phyloP scores from a whole-genome alignment of 2,113 vertebrate genomes.

The Pyrgilauda ruficollis region DNA sequence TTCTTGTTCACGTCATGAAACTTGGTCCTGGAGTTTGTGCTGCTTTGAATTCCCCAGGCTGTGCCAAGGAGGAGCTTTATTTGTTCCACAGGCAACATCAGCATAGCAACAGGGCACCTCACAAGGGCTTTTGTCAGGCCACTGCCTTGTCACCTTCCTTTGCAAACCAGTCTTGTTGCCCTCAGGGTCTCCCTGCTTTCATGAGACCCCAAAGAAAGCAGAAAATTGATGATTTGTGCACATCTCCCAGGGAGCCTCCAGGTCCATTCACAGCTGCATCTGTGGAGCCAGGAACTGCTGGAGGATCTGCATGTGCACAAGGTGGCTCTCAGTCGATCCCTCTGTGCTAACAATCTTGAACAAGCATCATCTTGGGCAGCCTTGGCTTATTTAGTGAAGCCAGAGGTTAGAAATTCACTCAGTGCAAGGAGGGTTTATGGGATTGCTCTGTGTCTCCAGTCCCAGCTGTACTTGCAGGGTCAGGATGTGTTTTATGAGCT shows the following conservation, averaged over 20 bases:
- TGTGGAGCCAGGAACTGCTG: neutral
- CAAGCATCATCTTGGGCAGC: neutral
- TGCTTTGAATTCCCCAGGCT: neutral
- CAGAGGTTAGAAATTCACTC: neutral
- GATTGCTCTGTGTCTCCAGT: neutral
- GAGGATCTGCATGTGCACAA: neutral
- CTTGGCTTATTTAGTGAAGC: neutral
- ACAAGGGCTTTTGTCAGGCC: neutral
- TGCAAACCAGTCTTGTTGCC: neutral
- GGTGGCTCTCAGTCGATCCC: neutral
- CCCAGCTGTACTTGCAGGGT: neutral
- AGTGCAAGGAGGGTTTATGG: neutral
- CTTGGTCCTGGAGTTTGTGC: neutral
- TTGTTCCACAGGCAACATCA: neutral
- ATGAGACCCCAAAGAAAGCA: neutral
- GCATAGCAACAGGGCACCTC: neutral
- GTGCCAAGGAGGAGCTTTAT: neutral
- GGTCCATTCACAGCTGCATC: rapidly evolving
- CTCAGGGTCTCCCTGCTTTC: neutral
- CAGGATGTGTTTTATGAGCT: neutral
- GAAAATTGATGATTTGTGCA: neutral
- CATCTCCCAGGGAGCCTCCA: neutral
- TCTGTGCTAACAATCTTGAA: neutral
- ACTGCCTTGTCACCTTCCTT: neutral
- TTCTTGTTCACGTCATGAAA: neutral